phyloP scores from a whole-genome alignment of 2,888 invertebrate genomes.

The Drosophila austrosaltans region DNA sequence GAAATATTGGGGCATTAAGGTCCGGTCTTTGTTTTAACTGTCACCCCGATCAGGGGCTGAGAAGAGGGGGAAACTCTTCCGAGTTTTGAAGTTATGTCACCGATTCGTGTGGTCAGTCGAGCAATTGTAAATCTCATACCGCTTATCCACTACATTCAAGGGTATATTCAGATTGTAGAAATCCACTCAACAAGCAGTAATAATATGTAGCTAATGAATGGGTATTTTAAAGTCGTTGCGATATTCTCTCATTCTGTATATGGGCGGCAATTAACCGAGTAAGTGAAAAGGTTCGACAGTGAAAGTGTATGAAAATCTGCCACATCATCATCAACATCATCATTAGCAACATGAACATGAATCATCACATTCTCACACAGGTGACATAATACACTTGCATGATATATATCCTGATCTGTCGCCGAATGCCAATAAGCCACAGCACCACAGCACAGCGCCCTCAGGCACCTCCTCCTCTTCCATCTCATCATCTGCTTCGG shows the following conservation, averaged over 20 bases:
- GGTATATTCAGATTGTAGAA: not conserved
- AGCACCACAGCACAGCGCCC: slow-evolving; percentile 46
- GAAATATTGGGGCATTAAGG: slow-evolving; percentile 55
- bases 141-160: not conserved
- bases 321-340: not conserved
- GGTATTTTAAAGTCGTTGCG: not conserved
- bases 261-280: slow-evolving; percentile 20
- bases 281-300: slow-evolving; percentile 13
- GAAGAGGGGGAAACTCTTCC: not conserved
- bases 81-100: slow-evolving; percentile 5
- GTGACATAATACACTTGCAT: slow-evolving; percentile 84
- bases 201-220: not conserved
- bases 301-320: slow-evolving; percentile 10
- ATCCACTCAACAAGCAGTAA: not conserved
- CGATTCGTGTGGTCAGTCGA: not conserved
- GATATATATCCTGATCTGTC: slow-evolving; percentile 83
- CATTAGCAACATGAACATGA: slow-evolving; percentile 54
- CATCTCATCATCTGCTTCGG: slow-evolving; percentile 43
- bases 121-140: too few species aligned
- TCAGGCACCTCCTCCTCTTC: slow-evolving; percentile 52
- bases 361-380: slow-evolving; percentile 72
- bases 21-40: slow-evolving; percentile 43
- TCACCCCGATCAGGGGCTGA: not conserved
- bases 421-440: slow-evolving; percentile 71
- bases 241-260: slow-evolving; percentile 9